Evolutionary conservation across 2,888 invertebrate genomes (phyloP).

Genomic region (Nycteola revayana): DNA sequence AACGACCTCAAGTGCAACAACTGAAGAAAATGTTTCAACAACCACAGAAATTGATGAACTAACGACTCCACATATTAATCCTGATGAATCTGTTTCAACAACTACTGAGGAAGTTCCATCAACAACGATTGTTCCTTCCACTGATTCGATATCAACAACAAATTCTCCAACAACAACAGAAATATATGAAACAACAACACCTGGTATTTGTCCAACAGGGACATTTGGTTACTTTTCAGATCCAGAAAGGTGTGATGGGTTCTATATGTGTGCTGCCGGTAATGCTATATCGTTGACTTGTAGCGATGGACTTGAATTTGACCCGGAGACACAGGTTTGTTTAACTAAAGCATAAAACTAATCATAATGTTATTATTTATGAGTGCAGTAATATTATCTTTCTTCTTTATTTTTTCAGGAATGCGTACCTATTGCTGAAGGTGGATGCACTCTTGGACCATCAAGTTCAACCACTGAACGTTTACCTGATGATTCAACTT

Average conservation of each 20-base stretch:
- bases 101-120: neutral
- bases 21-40: too few species aligned
- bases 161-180: neutral
- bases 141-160: too few species aligned
- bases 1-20: too few species aligned
- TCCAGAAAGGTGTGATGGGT: slow-evolving; percentile 34
- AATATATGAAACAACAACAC: slow-evolving; percentile 4
- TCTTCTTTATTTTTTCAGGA: too few species aligned
- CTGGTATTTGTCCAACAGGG: slow-evolving; percentile 30
- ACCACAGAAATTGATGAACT: neutral
- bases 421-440: slow-evolving; percentile 1
- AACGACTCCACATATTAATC: neutral
- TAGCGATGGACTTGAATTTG: slow-evolving; percentile 36
- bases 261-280: slow-evolving; percentile 37
- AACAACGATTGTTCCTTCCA: neutral
- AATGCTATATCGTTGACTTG: slow-evolving; percentile 29
- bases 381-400: too few species aligned
- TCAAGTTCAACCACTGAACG: neutral
- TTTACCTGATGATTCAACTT: neutral
- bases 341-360: too few species aligned
- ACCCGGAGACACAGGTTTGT: slow-evolving; percentile 26
- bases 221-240: slow-evolving; percentile 36
- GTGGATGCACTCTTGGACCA: neutral
- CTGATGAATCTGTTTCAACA: neutral
- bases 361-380: too few species aligned